Conservation (phyloP, 1,140 invertebrate species). For the Manduca sexta region DNA sequence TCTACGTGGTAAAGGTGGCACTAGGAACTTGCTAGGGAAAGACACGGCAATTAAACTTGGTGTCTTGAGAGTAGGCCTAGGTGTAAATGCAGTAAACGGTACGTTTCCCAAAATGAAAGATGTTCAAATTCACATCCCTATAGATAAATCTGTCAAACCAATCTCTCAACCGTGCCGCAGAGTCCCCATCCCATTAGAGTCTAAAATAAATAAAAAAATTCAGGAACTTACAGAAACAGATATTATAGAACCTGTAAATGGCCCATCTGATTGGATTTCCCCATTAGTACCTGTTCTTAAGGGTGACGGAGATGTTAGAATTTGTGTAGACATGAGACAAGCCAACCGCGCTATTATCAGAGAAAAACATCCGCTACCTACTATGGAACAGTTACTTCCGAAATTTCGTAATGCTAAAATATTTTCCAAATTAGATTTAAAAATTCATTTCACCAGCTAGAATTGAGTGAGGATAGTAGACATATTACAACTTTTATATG, state of each 20-base stretch:
- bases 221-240: conserved; percentile 21
- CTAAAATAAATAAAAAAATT: conserved; percentile 26
- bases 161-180: conserved; percentile 35
- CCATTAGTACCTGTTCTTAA: conserved; percentile 42
- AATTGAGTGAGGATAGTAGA: conserved; percentile 29
- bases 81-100: conserved; percentile 13
- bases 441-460: conserved; percentile 33
- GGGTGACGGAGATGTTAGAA: conserved; percentile 32
- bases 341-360: conserved; percentile 42
- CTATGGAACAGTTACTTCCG: conserved; percentile 36
- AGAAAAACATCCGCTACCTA: conserved; percentile 46
- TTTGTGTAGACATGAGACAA: conserved; percentile 52
- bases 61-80: conserved; percentile 29
- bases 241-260: conserved; percentile 41
- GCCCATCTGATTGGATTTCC: conserved; percentile 44
- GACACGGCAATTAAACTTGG: conserved; percentile 15
- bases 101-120: conserved; percentile 38
- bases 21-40: conserved; percentile 23
- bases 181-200: conserved; percentile 31
- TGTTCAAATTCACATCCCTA: conserved; percentile 29
- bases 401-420: conserved; percentile 22
- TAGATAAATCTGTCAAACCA: conserved; percentile 27
- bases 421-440: conserved; percentile 25
- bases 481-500: conserved; percentile 49
- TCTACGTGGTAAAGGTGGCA: conserved; percentile 22